phyloP scores from a whole-genome alignment of 30 jellyfish, hydroid and myxozoan species.

The Hydra vulgaris region DNA sequence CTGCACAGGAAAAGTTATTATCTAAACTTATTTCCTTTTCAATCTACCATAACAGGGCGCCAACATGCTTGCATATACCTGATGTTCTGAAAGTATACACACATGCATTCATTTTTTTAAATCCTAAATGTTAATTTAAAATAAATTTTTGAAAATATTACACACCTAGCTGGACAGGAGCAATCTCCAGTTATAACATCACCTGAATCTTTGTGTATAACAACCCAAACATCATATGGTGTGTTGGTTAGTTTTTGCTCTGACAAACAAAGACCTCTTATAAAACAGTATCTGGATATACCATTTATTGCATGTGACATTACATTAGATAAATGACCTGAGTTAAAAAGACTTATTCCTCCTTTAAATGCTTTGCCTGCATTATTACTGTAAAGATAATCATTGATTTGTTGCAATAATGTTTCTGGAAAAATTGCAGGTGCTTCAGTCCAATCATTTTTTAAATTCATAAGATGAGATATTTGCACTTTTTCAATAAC shows the following conservation, averaged over 20 bases:
- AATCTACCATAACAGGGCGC: slow-evolving; percentile 17
- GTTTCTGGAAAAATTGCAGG: slow-evolving; percentile 14
- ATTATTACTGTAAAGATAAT: background rate
- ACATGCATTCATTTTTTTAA: no score
- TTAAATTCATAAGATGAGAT: background rate
- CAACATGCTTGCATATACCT: slow-evolving; percentile 20
- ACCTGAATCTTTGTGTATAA: slow-evolving; percentile 12
- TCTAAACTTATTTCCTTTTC: slow-evolving; percentile 13
- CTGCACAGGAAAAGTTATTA: slow-evolving; percentile 1
- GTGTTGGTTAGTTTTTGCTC: slow-evolving; percentile 6
- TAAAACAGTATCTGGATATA: slow-evolving; percentile 2
- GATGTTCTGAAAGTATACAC: background rate
- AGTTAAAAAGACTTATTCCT: slow-evolving; percentile 5
- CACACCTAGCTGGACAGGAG: slow-evolving; percentile 24
- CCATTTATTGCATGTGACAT: background rate
- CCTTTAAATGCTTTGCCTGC: slow-evolving; percentile 30
- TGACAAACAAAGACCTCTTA: background rate
- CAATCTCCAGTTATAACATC: slow-evolving; percentile 3
- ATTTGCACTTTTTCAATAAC: background rate
- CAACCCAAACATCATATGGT: slow-evolving; percentile 11
- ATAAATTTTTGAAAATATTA: background rate
- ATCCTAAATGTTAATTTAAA: background rate
- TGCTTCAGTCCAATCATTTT: slow-evolving; percentile 3
- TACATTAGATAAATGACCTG: background rate
- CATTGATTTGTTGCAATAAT: background rate